phyloP scores from a whole-genome alignment of 2,113 vertebrate genomes.

The Barbus barbus region DNA sequence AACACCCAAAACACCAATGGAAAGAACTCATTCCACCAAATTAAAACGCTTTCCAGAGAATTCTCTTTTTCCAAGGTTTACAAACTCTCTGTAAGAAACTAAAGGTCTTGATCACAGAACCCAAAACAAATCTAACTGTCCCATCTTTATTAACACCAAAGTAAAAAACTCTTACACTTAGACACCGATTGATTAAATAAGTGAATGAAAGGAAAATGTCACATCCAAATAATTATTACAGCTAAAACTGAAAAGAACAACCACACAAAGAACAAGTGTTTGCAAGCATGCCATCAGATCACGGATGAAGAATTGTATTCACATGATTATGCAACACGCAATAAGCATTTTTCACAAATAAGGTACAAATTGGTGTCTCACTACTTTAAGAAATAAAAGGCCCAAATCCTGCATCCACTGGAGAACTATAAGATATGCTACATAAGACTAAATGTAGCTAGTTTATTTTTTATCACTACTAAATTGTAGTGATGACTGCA shows the following conservation, averaged over 20 bases:
- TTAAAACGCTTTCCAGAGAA: conserved; percentile 23
- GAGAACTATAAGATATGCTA: neutral
- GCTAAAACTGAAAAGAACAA: conserved; percentile 3
- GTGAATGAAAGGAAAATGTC: neutral
- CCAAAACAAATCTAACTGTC: neutral
- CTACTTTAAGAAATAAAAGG: neutral
- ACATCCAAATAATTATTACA: conserved; percentile 13
- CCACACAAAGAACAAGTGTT: conserved; percentile 37
- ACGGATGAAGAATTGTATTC: neutral
- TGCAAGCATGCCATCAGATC: conserved; percentile 50
- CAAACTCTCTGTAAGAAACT: neutral
- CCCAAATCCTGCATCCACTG: neutral
- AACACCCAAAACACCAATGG: neutral
- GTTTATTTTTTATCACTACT: neutral
- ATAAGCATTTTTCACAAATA: neutral
- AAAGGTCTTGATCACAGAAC: conserved; percentile 16
- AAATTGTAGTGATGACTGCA: neutral
- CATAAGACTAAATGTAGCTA: neutral
- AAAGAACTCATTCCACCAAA: conserved; percentile 5
- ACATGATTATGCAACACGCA: neutral
- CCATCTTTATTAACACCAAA: neutral
- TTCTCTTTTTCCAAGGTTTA: neutral
- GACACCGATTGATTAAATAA: neutral
- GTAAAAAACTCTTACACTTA: neutral
- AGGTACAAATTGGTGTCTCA: neutral